Evolutionary conservation across 23 tunicate genomes (phyloP), one percentile per base, ranked within the genome.

Genomic region (Trididemnum clinides): DNA sequence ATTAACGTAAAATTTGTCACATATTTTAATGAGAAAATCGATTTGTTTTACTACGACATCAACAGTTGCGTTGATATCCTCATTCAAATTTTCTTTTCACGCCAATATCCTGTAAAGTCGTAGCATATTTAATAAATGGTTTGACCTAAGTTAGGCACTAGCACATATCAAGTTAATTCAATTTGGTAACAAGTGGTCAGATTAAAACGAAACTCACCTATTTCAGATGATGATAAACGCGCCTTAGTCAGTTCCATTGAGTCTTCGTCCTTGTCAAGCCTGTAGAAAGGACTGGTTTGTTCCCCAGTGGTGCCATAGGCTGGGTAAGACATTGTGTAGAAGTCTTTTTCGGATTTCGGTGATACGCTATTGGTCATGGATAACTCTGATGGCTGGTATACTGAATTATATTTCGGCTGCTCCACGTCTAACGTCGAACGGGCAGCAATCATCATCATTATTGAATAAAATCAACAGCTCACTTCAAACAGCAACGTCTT

Each of bases 381-480:
- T 4, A 31, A 37, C 6, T 66, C 37, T 3, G 75, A 66, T 2
- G 36, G 37, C 31, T 66, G 37, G 37, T 29, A 31, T 30, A 31
- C 6, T 28, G 75, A 6, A 66, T 29, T 66, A 20, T 66, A 66
- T 15, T 37, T 10, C 7, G 37, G 3, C 36, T 36, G 75, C 22
- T 66, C 75, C n/a, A 66, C 36, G 37, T 29, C 6, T 29, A 66
- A 29, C 75, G 75, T 37, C 30, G 75, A 31, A 66, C 37, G 22
- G 25, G 75, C 75, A 31, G 75, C 75, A 66, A 66, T 66, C 75
- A 66, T 66, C 37, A 23, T 66, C n/a, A 7, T 44, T 44, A 44
- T 15, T 44, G 12, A 44, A 44, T 44, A 15, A 10, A 44, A 44
- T 44, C 54, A 15, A 44, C 54, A 15, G 15, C 54, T 44, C 15